Evolutionary conservation across 2,113 vertebrate genomes (phyloP), one percentile per base, ranked within the genome.

Genomic region (Rhinichthys klamathensis): DNA sequence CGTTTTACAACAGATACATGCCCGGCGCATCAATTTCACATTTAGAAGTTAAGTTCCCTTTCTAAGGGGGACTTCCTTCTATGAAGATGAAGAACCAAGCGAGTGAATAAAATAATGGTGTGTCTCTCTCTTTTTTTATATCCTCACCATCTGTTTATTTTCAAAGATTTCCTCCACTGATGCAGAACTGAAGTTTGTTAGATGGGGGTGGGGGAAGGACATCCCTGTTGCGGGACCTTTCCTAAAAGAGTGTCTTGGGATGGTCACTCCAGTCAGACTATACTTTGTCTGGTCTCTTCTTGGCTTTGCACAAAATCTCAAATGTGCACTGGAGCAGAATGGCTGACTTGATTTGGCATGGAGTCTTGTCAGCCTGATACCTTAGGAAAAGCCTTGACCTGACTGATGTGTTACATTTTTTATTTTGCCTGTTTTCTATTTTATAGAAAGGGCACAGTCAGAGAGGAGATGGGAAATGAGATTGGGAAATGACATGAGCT

Each of bases 71-170:
- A n/a, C 13, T 73, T 61, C 49, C 16, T 13, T 51, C 70, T 21
- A n/a, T 63, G 30, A 56, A 58, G 7, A 46, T 69, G 13, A 75
- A 49, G 74, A 44, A n/a, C 32, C 73, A 83, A 78, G 74, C 1
- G 32, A 58, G 18, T 35, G 21, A 78, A 78, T 54, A 78, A 38
- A 5, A 6, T 46, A 46, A 54, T 49, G 60, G 13, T 2, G n/a
- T 25, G 1, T 67, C 25, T 67, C 56, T 41, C 1, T 30, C 21
- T 30, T 74, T 35, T 16, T 44, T 13, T 84, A n/a, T 84, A 41
- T 46, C 80, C 74, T 84, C 58, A 25, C 84, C 85, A 89, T 87
- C 86, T 86, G 86, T 86, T 89, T 84, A 80, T 84, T 86, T 86
- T 67, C 25, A 65, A 73, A 83, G 58, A 75, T 75, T 76, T 80